Evolutionary conservation across 2,113 vertebrate species (phyloP), one percentile per base, ranked within the genome.

Genomic region (Microcebus jonahi): DNA sequence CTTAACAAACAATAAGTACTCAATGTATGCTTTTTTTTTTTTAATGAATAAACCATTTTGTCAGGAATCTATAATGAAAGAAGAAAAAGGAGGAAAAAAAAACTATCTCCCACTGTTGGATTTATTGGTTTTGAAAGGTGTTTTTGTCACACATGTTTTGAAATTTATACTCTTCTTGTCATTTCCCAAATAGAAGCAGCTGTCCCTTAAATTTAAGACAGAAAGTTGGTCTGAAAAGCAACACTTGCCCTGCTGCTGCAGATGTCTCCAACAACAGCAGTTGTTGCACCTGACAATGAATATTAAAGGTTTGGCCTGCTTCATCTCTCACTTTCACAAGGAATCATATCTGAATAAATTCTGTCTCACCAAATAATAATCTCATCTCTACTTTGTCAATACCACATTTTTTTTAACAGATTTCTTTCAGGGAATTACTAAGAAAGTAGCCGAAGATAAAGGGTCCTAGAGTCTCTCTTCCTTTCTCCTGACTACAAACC

Each of bases 181-280:
- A 96, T 95, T 90, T 92, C 39, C 70, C 86, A 97, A 81, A 91
- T 53, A 79, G 76, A 97, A 96, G 81, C 76, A 93, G 65, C 92
- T 97, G 89, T 85, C 90, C 59, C 53, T 95, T 81, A 93, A 91
- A 65, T 59, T 80, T 77, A 91, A 93, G 89, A 77, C 59, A 93
- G 94, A 97, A 93, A 88, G 45, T 96, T 90, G 92, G 68, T 94
- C 76, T 80, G 79, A 65, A 83, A 45, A 88, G 27, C 0, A 0
- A 5, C 53, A 21, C 71, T 80, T 76, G 42, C 36, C 88, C 65
- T 94, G 27, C 50, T 90, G 3, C 53, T 65, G 42, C 86, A 93
- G 86, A 93, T 91, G 89, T 91, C 89, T 93, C 70, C 6, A 45
- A n/a, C 42, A 70, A 76, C 81, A 96, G 65, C 76, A 76, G 73